A percentile compares a stretch with the other conserved stretches of the same genome.
Evolutionary conservation across 2,797 vertebrate species (phyloP).

Genomic region (Vireo griseus): DNA sequence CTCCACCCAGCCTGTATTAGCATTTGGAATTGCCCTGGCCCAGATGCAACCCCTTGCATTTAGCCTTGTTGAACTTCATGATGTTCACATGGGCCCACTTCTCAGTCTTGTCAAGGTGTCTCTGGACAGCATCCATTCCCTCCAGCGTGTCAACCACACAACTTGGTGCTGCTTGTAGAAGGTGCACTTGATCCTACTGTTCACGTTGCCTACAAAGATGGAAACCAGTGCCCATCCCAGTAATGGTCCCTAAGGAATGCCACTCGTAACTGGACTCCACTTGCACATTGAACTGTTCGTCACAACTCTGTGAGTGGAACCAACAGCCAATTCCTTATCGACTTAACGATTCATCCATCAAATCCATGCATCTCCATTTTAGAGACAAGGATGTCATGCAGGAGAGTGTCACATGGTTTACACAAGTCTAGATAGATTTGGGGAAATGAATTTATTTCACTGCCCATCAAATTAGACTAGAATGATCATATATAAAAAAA

Average conservation of each 20-base stretch:
- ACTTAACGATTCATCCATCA: neutral
- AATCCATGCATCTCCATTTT: neutral
- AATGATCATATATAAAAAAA: neutral
- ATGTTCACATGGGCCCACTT: rapidly evolving
- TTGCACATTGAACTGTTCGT: neutral
- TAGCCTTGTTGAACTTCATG: neutral
- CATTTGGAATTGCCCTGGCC: neutral
- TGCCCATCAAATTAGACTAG: neutral
- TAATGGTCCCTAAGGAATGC: neutral
- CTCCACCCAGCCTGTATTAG: neutral
- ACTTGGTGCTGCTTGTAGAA: neutral
- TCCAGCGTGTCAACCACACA: neutral
- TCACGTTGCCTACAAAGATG: neutral
- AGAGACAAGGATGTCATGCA: neutral
- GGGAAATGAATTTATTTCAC: neutral
- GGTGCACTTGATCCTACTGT: neutral
- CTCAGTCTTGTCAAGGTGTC: neutral
- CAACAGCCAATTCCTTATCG: neutral
- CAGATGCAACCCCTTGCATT: neutral
- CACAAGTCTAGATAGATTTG: neutral
- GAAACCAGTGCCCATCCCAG: no score
- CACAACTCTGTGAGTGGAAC: neutral
- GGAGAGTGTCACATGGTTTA: neutral
- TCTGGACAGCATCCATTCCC: neutral
- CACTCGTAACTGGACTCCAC: neutral